These are phyloP conservation scores for Nematolebias whitei DNA, from an alignment of 2,113 vertebrate genomes.

Conservation along the genomic window DNA sequence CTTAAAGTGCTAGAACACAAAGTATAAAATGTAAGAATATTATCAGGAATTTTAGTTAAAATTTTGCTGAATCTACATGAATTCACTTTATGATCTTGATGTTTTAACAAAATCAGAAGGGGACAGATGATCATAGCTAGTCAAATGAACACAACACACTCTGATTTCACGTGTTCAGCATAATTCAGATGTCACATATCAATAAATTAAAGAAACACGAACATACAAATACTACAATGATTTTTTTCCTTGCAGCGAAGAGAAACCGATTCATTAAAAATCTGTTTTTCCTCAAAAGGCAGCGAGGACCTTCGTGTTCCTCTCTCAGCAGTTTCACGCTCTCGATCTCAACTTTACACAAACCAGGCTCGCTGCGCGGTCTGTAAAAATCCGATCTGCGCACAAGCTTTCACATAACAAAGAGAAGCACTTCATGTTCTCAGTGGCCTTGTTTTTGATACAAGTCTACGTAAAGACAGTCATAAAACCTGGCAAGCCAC, in stretches of 20 bases:
- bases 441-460: constrained; percentile 45
- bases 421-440: constrained; percentile 62
- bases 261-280: constrained; percentile 38
- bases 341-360: constrained; percentile 66
- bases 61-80: constrained; percentile 29
- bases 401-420: constrained; percentile 69
- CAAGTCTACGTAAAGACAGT: constrained; percentile 50
- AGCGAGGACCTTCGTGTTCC: constrained; percentile 37
- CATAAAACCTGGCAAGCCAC: constrained; percentile 53
- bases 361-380: constrained; percentile 64
- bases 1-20: no score
- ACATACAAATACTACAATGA: neutral
- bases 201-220: constrained; percentile 18
- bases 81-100: constrained; percentile 38
- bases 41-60: neutral
- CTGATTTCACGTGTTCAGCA: constrained; percentile 22
- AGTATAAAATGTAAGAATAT: no score
- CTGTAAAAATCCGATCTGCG: constrained; percentile 65
- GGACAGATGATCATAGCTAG: constrained; percentile 19
- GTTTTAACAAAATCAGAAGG: constrained; percentile 43
- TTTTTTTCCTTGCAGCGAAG: neutral
- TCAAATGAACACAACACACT: constrained; percentile 30
- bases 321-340: constrained; percentile 42
- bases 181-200: constrained; percentile 6
- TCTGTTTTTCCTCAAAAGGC: constrained; percentile 64